Conservation (phyloP, 2,888 invertebrate genomes). For the Cryptocephalus primarius region DNA sequence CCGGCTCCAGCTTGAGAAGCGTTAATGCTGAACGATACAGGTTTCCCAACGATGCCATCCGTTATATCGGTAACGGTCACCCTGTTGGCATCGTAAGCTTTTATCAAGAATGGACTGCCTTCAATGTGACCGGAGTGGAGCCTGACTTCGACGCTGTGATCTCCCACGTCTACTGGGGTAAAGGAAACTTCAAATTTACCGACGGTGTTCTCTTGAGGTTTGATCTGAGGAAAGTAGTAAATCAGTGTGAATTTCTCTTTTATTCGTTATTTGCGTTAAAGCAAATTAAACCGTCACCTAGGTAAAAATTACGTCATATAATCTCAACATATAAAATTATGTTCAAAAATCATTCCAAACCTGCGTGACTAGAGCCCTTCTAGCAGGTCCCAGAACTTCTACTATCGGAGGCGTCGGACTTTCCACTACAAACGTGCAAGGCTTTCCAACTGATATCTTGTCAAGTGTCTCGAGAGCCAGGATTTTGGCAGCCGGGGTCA, state of each 20-base stretch:
- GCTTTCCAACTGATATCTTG: conserved; percentile 77
- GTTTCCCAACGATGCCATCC: conserved; percentile 81
- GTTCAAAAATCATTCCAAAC: conserved; percentile 13
- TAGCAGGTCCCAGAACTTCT: conserved; percentile 66
- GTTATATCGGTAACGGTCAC: conserved; percentile 93
- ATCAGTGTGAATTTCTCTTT: no score
- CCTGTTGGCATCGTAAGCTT: conserved; percentile 90
- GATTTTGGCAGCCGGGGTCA: conserved; percentile 75
- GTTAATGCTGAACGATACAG: conserved; percentile 88
- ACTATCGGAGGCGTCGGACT: conserved; percentile 74
- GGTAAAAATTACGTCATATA: no score
- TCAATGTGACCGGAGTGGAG: conserved; percentile 70
- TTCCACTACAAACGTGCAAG: conserved; percentile 78
- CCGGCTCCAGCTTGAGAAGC: conserved; percentile 80
- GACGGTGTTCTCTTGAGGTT: conserved; percentile 35
- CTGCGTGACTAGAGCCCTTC: conserved; percentile 60
- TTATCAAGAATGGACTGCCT: conserved; percentile 90
- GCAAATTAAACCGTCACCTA: no score
- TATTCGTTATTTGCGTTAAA: no score
- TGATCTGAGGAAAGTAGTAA: conserved; percentile 26
- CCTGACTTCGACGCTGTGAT: conserved; percentile 79
- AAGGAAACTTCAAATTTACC: conserved; percentile 46
- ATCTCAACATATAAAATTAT: no score
- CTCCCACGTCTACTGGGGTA: conserved; percentile 83
- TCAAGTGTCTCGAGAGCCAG: conserved; percentile 77